Evolutionary conservation across 2,113 vertebrate species (phyloP), one percentile per base, ranked within the genome.

Genomic region (Cygnus atratus): DNA sequence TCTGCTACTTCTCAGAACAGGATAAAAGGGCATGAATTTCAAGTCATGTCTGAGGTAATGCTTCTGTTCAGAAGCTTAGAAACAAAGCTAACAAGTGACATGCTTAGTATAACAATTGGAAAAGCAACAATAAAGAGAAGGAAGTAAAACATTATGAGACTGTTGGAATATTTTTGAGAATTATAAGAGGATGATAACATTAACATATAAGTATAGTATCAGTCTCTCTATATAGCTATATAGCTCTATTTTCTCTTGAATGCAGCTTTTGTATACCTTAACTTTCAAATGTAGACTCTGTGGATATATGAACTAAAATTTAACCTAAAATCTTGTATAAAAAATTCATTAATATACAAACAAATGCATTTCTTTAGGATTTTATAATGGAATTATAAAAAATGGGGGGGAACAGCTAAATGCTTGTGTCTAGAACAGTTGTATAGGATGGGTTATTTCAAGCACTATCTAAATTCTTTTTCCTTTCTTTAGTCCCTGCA

Each of bases 401-500:
- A 44, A 37, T 37, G 9, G 7, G 13, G 6, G 9, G 26, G 41
- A 41, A 65, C 28, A 17, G 26, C 28, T 18, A 39, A 39, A 39
- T 16, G 4, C 12, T 50, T 83, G 3, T 46, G 7, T 57, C 12
- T 78, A 43, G 21, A 86, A 31, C 26, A 63, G 37, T 39, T 50
- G 16, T 75, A 29, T 43, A 24, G 68, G 16, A 44, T 48, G 33
- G 4, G 4, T 87, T 87, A 33, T 82, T 92, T 87, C 44, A 84
- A n/a, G 82, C 17, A 28, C 29, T 85, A 44, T 43, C 72, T n/a
- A 58, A 91, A 18, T 6, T 90, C 10, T 79, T 84, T 68, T 39
- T 15, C 21, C 16, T 67, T 66, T 59, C 63, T 92, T 57, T 93
- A 99, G 99, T 99, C 99, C 28, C 97, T 99, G 4, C 99, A 99